phyloP scores from a whole-genome alignment of 2,113 vertebrate species.

The Amphilophus citrinellus region DNA sequence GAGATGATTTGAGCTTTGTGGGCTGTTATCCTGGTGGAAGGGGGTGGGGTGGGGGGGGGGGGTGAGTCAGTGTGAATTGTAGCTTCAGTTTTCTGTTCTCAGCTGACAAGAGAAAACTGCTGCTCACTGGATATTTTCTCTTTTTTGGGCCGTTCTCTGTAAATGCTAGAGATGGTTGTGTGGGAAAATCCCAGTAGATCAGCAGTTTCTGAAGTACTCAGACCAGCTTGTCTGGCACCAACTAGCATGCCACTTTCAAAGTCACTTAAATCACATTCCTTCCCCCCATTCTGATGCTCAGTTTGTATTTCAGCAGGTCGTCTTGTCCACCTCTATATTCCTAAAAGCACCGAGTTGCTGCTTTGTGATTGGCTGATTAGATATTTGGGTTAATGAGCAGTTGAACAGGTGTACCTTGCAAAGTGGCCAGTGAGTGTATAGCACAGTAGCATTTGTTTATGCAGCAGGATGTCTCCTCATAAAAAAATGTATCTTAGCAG shows the following conservation, averaged over 20 bases:
- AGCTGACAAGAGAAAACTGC: no score
- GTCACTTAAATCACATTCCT: neutral
- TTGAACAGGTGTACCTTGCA: no score
- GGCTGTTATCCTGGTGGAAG: neutral
- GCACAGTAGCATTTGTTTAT: neutral
- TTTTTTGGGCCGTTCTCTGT: no score
- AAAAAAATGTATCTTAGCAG: neutral
- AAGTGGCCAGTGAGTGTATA: neutral
- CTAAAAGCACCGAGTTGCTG: neutral
- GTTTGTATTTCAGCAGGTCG: neutral
- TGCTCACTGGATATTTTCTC: no score
- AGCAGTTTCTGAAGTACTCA: no score
- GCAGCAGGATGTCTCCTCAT: neutral
- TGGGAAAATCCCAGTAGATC: no score
- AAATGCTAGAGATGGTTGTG: no score
- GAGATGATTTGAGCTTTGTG: neutral
- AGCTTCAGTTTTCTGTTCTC: neutral
- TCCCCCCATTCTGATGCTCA: neutral
- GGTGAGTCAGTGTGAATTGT: neutral
- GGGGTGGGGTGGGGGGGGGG: accelerated
- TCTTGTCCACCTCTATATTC: neutral
- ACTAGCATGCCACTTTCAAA: no score
- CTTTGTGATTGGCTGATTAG: neutral
- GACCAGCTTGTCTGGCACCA: no score
- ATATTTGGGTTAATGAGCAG: neutral